Base-by-base conservation (phyloP, 2,888 invertebrate genomes). In the Leptopilina myrica region DNA sequence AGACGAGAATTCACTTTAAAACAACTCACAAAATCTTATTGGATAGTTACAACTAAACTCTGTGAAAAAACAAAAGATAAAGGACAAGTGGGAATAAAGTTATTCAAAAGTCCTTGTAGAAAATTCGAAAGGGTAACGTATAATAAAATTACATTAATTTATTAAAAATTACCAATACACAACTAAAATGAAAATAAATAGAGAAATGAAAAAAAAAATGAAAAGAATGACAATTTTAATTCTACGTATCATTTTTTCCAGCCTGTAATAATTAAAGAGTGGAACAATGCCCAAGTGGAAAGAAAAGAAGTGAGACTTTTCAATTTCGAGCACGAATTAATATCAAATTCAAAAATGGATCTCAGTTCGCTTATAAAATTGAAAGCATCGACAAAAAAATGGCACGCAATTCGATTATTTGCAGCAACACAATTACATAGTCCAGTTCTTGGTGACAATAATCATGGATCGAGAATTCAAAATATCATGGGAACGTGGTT, bases 381-480 rank as follows among this genome's bases (percentile, higher is more conserved):
- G 14, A 86, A 83, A 64, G 82, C 89, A 2, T 86, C 89, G 0
- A 85, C 87, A 7, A 83, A 82, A 15, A 87, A 82, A 80, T 89
- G 89, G 86, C 90, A 92, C 76, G 88, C 90, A 1, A 46, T 92
- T 5, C 87, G 92, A 53, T 82, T 92, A 33, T 92, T 91, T 66
- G 88, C 92, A 73, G 85, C 92, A 0, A 88, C 90, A 6, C 82
- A 87, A 66, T 81, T 92, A 6, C 82, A 87, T 11, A 87, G 88
- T 78, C 92, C 92, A 15, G 82, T 92, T 77, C 84, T 92, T 33
- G 92, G 92, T 0, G 92, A 92, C 81, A 89, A 90, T 77, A 80
- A 90, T 43, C 90, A 89, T 77, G 90, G 90, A 1, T 86, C 89
- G 6, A 84, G 91, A 46, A 89, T 92, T 9, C 88, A 89, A 26